Conservation (phyloP, 2,113 vertebrate genomes). For the Tapirus terrestris region DNA sequence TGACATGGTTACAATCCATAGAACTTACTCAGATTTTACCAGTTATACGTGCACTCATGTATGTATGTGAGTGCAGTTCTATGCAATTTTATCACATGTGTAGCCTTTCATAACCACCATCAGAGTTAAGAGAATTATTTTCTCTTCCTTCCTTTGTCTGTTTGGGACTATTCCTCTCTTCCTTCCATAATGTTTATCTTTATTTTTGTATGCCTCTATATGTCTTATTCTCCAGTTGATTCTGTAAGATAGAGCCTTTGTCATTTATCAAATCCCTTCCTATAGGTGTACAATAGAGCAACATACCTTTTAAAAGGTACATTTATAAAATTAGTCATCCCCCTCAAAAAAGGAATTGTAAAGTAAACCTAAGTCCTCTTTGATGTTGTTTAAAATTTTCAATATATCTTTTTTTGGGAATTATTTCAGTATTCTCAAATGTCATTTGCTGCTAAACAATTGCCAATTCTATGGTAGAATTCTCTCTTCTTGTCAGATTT, state of each 20-base stretch:
- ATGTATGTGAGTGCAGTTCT: too few species aligned
- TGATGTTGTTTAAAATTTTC: background rate
- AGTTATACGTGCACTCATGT: too few species aligned
- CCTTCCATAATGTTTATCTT: background rate
- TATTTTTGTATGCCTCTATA: background rate
- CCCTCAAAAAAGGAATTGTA: background rate
- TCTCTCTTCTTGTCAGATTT: background rate
- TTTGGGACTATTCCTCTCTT: background rate
- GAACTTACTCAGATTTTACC: too few species aligned
- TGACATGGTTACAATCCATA: too few species aligned
- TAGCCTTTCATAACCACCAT: too few species aligned
- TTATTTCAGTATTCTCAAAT: background rate
- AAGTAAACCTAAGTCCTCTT: background rate
- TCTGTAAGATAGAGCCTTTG: background rate
- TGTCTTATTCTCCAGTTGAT: background rate
- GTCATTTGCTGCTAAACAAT: constrained; percentile 19
- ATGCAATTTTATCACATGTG: too few species aligned
- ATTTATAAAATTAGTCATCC: background rate
- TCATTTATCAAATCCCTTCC: background rate
- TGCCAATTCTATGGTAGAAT: background rate
- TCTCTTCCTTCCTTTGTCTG: background rate
- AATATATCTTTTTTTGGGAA: background rate
- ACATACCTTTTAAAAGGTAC: background rate
- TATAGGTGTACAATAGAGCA: background rate
- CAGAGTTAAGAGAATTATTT: too few species aligned